Percentiles rank a stretch among this genome's conserved stretches.
Conservation (phyloP, 2,888 invertebrate genomes). For the Zygothrica quintamaculata region DNA sequence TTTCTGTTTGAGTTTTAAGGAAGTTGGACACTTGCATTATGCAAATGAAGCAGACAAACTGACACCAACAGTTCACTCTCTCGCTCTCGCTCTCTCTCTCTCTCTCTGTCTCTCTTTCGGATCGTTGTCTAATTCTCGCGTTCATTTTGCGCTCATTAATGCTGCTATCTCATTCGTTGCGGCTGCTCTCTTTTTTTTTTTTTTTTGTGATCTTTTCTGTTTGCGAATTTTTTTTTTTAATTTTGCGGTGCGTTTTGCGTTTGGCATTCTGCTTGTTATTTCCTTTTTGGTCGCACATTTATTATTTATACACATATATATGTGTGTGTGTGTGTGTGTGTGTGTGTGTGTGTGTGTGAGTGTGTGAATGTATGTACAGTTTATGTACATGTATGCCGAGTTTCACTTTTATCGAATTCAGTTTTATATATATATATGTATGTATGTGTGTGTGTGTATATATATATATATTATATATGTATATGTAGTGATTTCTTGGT, state of each 20-base stretch:
- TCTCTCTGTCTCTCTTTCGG: too few relatives aligned
- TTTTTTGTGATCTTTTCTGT: slow-evolving; percentile 37
- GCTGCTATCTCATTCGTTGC: slow-evolving; percentile 1
- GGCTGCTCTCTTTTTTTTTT: slow-evolving; percentile 2
- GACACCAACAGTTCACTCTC: too few relatives aligned
- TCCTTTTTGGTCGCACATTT: slow-evolving; percentile 55
- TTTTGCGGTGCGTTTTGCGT: slow-evolving; percentile 10
- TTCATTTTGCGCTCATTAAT: neutral
- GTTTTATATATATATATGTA: slow-evolving; percentile 21
- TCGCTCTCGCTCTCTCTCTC: neutral
- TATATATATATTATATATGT: neutral
- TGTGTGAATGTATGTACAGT: slow-evolving; percentile 2
- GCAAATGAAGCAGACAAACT: slow-evolving; percentile 54
- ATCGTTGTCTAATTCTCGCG: too few relatives aligned
- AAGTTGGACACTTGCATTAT: slow-evolving; percentile 59
- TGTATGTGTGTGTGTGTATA: neutral
- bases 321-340: neutral
- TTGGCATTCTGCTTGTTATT: slow-evolving; percentile 49
- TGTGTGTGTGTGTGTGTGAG: neutral
- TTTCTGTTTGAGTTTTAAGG: slow-evolving; percentile 39
- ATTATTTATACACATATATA: slow-evolving; percentile 41
- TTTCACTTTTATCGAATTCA: slow-evolving; percentile 67
- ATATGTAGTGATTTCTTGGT: too few relatives aligned
- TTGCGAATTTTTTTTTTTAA: slow-evolving; percentile 25
- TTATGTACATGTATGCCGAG: slow-evolving; percentile 50